Evolutionary conservation across 1,140 invertebrate genomes (phyloP), one percentile per base, ranked within the genome.

Genomic region (Trachymyrmex cornetzi): DNA sequence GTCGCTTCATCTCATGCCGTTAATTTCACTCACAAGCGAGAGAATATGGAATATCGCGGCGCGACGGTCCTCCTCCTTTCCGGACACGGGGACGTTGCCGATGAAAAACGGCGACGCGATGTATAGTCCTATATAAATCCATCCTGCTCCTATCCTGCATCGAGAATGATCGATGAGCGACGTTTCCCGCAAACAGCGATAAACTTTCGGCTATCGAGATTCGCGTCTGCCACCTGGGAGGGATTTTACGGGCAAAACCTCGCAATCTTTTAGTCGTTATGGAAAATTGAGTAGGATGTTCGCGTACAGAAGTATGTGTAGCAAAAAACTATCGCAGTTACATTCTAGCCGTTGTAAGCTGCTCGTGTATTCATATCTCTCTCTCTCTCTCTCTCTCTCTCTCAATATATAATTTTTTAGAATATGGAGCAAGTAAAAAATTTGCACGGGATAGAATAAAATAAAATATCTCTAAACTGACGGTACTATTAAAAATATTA

Each of bases 141-240:
- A 48, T 48, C 48, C 53, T 2, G 63, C 27, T 22, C 61, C 30
- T 71, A 71, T 81, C 67, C 24, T 27, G 55, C 80, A 55, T 61
- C 69, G 69, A 14, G 50, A 75, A 84, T 63, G 80, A 84, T 84
- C 80, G 80, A 84, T 34, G 80, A 74, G 22, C 69, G 19, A 61
- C 69, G 24, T n/a, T 84, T 84, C 69, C 38, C 69, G 80, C 63
- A 44, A 75, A 4, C 38, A 57, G 55, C 69, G 69, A 84, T 84
- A 75, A 61, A 84, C 69, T 84, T 50, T 72, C 44, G 61, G 9
- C n/a, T 30, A 30, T 50, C 77, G 77, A 50, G 61, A 79, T 79
- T 67, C 44, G 61, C 44, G 34, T 44, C 24, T 27, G 22, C 22
- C 57, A 34, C 34, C 14, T 34, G 14, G 55, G 30, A 14, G 22